Percentiles rank a stretch among this genome's conserved stretches.
phyloP scores from a whole-genome alignment of 2,797 vertebrate species.

The Delichon dasypus region DNA sequence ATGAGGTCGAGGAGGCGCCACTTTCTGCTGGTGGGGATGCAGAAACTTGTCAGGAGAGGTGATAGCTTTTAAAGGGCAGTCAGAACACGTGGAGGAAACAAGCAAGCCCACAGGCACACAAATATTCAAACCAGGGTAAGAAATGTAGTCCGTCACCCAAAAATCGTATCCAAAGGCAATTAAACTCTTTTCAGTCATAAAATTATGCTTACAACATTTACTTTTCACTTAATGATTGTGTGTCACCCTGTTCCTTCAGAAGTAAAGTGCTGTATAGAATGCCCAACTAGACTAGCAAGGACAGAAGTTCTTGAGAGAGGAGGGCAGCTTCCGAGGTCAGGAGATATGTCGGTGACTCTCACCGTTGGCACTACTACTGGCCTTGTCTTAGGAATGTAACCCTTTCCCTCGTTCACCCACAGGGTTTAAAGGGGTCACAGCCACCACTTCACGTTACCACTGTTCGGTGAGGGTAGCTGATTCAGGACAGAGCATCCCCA shows the following conservation, averaged over 20 bases:
- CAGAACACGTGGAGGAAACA: not conserved
- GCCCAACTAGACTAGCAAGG: not conserved
- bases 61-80: not conserved
- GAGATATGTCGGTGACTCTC: rapidly evolving
- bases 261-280: not conserved
- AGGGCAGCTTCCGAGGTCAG: not conserved
- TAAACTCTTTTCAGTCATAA: not conserved
- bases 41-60: not conserved
- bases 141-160: not conserved
- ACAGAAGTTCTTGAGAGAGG: not conserved
- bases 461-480: not conserved
- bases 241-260: not conserved
- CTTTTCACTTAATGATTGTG: not conserved
- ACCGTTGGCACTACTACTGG: not conserved
- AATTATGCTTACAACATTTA: not conserved
- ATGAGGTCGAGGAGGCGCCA: not conserved
- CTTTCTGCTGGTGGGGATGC: not conserved
- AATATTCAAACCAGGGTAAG: not conserved
- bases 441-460: rapidly evolving
- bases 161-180: not conserved
- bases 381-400: rapidly evolving
- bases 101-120: not conserved
- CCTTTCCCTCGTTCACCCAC: not conserved
- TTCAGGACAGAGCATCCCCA: not conserved
- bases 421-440: not conserved